Percentiles rank a stretch among this genome's conserved stretches.
Conservation (phyloP, 2,113 vertebrate genomes). For the Orycteropus afer region DNA sequence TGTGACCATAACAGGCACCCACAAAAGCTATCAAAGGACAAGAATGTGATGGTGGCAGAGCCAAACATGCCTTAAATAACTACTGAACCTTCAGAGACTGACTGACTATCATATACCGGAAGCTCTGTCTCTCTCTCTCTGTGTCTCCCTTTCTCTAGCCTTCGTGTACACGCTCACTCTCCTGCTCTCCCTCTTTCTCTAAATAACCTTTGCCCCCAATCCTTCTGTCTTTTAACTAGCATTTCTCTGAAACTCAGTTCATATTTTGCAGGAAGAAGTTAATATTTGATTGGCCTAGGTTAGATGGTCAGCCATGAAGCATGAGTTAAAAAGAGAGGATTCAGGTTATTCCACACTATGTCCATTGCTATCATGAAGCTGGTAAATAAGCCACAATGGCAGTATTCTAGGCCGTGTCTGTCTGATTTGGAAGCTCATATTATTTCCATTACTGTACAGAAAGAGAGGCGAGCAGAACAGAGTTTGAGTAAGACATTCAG, state of each 20-base stretch:
- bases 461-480: not conserved
- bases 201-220: not conserved
- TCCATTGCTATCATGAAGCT: not conserved
- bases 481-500: not conserved
- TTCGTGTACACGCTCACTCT: not conserved
- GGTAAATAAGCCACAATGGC: not conserved
- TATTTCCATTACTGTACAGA: not conserved
- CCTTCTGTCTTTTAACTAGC: not conserved
- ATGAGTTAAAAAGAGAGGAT: not conserved
- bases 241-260: not conserved
- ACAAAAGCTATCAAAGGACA: not conserved
- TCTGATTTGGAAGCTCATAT: not conserved
- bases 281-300: not conserved
- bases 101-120: not conserved
- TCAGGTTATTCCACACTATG: not conserved
- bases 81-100: not conserved
- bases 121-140: not conserved
- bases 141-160: not conserved
- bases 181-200: not conserved
- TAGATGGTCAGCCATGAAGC: not conserved
- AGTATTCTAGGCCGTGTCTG: not conserved
- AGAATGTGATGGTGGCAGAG: not conserved
- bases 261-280: not conserved
- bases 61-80: not conserved
- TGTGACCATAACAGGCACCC: not conserved